Conservation (phyloP, 1,140 invertebrate species). For the Araneus ventricosus region DNA sequence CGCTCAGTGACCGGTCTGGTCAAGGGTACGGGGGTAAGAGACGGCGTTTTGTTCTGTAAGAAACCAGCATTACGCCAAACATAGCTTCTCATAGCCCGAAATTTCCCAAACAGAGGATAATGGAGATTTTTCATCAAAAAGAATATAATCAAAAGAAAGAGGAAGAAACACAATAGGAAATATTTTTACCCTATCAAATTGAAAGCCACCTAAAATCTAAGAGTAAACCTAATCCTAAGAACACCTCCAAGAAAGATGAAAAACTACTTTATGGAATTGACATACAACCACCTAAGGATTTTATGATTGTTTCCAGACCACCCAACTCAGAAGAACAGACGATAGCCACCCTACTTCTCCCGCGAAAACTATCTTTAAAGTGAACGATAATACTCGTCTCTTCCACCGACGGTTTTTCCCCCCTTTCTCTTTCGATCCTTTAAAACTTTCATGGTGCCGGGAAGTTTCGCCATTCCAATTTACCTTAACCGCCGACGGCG, state of each 20-base stretch:
- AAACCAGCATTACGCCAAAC: no score
- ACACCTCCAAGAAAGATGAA: not conserved
- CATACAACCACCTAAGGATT: not conserved
- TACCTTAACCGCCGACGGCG: conserved; percentile 41
- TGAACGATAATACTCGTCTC: not conserved
- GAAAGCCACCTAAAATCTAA: no score
- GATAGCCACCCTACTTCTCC: not conserved
- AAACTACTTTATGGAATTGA: not conserved
- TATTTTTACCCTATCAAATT: no score
- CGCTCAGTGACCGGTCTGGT: no score
- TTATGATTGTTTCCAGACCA: not conserved
- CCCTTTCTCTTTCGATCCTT: not conserved
- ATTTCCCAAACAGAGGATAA: no score
- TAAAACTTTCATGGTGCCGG: conserved; percentile 16
- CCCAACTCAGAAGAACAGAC: not conserved
- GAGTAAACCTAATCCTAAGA: not conserved
- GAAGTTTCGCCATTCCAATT: conserved; percentile 15
- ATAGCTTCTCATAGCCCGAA: no score
- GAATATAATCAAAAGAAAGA: no score
- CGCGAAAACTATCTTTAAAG: not conserved
- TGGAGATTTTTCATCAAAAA: no score
- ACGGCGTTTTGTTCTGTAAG: no score
- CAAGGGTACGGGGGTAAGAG: no score
- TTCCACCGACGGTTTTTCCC: not conserved
- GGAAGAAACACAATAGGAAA: no score